phyloP scores from a whole-genome alignment of 2,888 invertebrate genomes.

The Caenorhabditis virilis region DNA sequence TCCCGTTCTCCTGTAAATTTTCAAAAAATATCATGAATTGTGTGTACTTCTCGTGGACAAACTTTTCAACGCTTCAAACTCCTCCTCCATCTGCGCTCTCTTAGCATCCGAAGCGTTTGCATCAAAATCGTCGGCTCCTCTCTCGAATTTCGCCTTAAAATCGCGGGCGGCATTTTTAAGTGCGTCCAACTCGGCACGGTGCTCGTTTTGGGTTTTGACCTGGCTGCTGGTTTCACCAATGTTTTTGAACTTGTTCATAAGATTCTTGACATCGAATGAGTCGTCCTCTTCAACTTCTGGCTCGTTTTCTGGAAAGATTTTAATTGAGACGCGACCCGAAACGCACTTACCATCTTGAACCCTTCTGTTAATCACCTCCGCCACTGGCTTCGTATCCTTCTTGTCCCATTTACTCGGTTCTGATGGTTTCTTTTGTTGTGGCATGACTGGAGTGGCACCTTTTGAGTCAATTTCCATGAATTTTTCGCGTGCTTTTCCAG shows the following conservation, averaged over 20 bases:
- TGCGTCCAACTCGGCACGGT: constrained; percentile 49
- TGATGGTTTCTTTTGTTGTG: constrained; percentile 39
- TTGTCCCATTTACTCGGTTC: constrained; percentile 66
- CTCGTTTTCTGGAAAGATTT: constrained; percentile 14
- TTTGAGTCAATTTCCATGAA: constrained; percentile 87
- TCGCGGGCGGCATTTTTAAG: constrained; percentile 58
- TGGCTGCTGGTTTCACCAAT: constrained; percentile 51
- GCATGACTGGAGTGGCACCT: constrained; percentile 41
- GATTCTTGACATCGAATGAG: constrained; percentile 67
- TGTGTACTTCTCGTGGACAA: constrained; percentile 8
- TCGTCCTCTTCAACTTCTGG: constrained; percentile 57
- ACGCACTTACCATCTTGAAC: constrained; percentile 25
- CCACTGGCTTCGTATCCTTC: constrained; percentile 54
- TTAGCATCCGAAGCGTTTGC: constrained; percentile 69
- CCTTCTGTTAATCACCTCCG: constrained; percentile 65
- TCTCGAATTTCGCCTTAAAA: constrained; percentile 68
- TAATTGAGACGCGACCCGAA: neutral
- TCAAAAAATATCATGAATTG: neutral
- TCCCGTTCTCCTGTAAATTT: constrained; percentile 58
- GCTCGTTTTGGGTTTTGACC: constrained; percentile 39
- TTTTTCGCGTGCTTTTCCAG: constrained; percentile 84
- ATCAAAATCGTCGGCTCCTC: constrained; percentile 67
- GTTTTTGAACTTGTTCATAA: constrained; percentile 69
- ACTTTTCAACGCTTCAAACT: constrained; percentile 67
- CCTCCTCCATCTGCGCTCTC: constrained; percentile 69